These are phyloP conservation scores for Spatulosminthurus flaviceps DNA, from an alignment of 2,888 invertebrate species.

Conservation along the genomic window DNA sequence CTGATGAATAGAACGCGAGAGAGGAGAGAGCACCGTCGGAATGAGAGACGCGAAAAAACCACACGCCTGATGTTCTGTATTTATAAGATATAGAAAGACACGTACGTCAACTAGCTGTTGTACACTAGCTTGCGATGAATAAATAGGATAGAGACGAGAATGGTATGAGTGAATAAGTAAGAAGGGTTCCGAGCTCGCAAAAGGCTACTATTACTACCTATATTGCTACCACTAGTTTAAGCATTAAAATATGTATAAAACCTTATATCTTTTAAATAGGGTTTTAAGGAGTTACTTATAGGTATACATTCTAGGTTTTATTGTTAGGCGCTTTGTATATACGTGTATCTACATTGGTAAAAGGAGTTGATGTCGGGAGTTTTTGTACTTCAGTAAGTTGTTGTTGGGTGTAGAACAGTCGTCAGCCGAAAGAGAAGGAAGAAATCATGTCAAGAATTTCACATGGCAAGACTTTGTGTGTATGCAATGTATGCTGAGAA, in stretches of 20 bases:
- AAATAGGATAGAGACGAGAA: background rate
- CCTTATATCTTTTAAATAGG: background rate
- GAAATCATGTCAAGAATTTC: constrained; percentile 33
- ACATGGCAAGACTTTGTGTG: constrained; percentile 23
- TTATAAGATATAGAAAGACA: constrained; percentile 7
- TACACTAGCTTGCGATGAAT: no score
- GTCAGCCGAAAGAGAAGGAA: constrained; percentile 32
- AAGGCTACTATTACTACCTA: constrained; percentile 5
- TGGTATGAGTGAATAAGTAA: background rate
- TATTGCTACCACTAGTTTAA: background rate
- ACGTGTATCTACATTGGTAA: background rate
- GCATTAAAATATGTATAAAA: background rate
- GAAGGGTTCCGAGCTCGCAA: background rate
- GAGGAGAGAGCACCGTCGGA: background rate
- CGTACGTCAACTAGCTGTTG: no score
- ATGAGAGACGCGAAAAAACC: background rate
- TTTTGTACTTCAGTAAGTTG: constrained; percentile 19
- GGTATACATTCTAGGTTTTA: background rate
- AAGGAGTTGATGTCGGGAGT: constrained; percentile 7
- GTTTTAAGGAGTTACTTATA: background rate
- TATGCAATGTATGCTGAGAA: background rate
- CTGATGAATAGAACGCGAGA: background rate
- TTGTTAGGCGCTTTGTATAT: background rate
- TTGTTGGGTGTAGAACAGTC: constrained; percentile 29
- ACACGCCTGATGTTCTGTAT: background rate